phyloP scores from a whole-genome alignment of 1,140 invertebrate species.

The Eupristina koningsbergeri region DNA sequence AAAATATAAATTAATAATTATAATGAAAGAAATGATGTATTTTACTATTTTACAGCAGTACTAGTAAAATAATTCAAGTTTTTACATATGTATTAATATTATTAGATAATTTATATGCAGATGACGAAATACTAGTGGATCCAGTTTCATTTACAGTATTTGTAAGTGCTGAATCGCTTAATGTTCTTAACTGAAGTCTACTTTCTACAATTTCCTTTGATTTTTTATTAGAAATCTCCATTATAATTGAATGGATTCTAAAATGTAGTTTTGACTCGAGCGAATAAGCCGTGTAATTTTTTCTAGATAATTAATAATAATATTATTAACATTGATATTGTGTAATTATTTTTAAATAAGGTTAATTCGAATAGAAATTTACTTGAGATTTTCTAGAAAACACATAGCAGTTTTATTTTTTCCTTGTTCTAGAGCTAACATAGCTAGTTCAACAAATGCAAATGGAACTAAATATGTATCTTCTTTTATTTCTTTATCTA shows the following conservation, averaged over 20 bases:
- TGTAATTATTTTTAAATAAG: background rate
- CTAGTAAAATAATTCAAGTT: constrained; percentile 18
- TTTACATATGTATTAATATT: constrained; percentile 40
- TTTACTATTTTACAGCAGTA: too few species aligned
- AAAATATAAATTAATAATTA: too few species aligned
- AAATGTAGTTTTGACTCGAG: constrained; percentile 94
- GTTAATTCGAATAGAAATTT: constrained; percentile 58
- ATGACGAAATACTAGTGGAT: constrained; percentile 16
- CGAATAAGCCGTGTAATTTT: constrained; percentile 90
- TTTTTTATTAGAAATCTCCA: constrained; percentile 71
- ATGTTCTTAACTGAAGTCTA: background rate
- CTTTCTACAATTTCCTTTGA: background rate
- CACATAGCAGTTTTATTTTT: constrained; percentile 79
- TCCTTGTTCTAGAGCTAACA: constrained; percentile 82
- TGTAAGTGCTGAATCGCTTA: background rate
- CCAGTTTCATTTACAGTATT: constrained; percentile 17
- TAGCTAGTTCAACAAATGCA: constrained; percentile 87
- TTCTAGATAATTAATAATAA: constrained; percentile 75
- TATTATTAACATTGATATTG: background rate
- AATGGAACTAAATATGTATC: constrained; percentile 91
- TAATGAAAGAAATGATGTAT: too few species aligned
- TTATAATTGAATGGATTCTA: constrained; percentile 86
- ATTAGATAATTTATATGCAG: constrained; percentile 29
- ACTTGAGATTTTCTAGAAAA: constrained; percentile 89
- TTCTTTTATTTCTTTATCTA: constrained; percentile 86